A percentile compares a stretch with the other conserved stretches of the same genome.
Evolutionary conservation across 2,888 invertebrate species (phyloP).

Genomic region (Agrochola macilenta): DNA sequence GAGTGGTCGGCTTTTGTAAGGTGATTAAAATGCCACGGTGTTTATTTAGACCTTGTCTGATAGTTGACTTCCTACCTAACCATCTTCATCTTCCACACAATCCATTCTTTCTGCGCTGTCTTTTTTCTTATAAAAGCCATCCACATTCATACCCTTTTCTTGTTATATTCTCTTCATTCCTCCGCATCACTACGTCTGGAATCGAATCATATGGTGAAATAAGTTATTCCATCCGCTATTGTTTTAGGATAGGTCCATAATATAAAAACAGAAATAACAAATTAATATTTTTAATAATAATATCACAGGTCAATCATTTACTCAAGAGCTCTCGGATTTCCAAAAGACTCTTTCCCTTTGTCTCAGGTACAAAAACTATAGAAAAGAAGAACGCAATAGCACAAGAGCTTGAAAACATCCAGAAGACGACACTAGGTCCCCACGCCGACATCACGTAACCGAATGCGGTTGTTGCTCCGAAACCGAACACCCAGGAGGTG

Average conservation of each 20-base stretch:
- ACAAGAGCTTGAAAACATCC: constrained; percentile 66
- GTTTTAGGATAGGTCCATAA: background rate
- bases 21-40: no score
- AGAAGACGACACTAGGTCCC: constrained; percentile 67
- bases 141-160: background rate
- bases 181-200: background rate
- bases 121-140: no score
- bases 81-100: no score
- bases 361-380: constrained; percentile 71
- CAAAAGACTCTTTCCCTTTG: constrained; percentile 70
- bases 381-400: constrained; percentile 65
- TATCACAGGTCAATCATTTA: constrained; percentile 9
- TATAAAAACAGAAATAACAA: background rate
- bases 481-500: constrained; percentile 67
- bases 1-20: no score
- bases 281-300: constrained; percentile 1
- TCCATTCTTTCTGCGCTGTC: no score
- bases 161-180: background rate
- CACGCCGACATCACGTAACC: constrained; percentile 62
- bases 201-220: no score
- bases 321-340: constrained; percentile 72
- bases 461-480: constrained; percentile 66
- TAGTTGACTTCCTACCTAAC: no score
- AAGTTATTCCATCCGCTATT: background rate
- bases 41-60: no score